Conservation (phyloP, 1,140 invertebrate species). For the Asobara japonica region DNA sequence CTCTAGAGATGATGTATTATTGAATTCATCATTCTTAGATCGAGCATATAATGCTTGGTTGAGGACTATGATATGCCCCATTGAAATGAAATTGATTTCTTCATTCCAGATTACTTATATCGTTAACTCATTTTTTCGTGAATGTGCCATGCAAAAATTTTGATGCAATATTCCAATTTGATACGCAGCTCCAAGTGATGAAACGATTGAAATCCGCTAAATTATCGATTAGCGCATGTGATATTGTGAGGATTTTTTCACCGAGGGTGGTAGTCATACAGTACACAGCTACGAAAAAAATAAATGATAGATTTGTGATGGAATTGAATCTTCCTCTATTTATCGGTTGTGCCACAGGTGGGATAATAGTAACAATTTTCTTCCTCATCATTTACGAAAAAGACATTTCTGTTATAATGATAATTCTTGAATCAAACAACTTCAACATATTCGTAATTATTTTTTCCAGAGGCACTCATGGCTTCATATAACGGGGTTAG, state of each 20-base stretch:
- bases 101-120: too few relatives aligned
- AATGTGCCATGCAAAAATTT: too few relatives aligned
- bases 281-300: background rate
- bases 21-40: too few relatives aligned
- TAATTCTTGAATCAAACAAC: too few relatives aligned
- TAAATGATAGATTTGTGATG: background rate
- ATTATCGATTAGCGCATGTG: background rate
- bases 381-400: background rate
- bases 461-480: background rate
- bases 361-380: background rate
- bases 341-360: background rate
- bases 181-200: background rate
- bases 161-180: background rate
- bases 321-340: background rate
- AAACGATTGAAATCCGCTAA: background rate
- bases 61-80: too few relatives aligned
- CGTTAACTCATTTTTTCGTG: too few relatives aligned
- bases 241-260: background rate
- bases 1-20: too few relatives aligned
- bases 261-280: background rate
- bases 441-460: background rate
- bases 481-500: background rate
- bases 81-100: too few relatives aligned
- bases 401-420: background rate
- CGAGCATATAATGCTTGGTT: too few relatives aligned